A percentile compares a stretch with the other conserved stretches of the same genome.
phyloP scores from a whole-genome alignment of 2,797 vertebrate genomes.

The Agapornis canus region DNA sequence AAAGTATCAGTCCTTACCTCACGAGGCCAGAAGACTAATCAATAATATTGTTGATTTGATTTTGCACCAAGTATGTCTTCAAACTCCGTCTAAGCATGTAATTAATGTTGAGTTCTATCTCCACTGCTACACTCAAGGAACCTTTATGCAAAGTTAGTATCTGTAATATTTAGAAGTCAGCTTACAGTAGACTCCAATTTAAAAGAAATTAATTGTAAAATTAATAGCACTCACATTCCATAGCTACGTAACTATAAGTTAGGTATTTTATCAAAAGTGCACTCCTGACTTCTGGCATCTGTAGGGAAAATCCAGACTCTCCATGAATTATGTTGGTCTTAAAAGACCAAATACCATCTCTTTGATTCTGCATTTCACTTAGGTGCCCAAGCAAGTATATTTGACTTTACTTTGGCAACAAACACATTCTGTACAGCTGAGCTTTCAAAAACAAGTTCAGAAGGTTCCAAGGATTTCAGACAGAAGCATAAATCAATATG shows the following conservation, averaged over 20 bases:
- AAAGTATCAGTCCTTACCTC: not conserved
- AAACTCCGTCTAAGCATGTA: not conserved
- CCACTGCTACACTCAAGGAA: not conserved
- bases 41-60: not conserved
- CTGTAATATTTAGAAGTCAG: not conserved
- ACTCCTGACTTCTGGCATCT: not conserved
- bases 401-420: conserved; percentile 2
- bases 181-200: not conserved
- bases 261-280: not conserved
- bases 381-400: not conserved
- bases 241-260: not conserved
- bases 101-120: not conserved
- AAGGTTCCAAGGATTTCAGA: conserved; percentile 28
- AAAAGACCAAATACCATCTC: not conserved
- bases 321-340: not conserved
- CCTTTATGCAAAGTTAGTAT: not conserved
- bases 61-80: not conserved
- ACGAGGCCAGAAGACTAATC: not conserved
- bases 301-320: not conserved
- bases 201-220: not conserved
- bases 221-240: not conserved
- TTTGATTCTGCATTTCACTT: not conserved
- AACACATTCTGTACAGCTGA: not conserved
- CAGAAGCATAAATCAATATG: conserved; percentile 16
- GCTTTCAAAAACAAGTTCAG: conserved; percentile 32